phyloP scores from a whole-genome alignment of 2,113 vertebrate species.

The Catagonus wagneri region DNA sequence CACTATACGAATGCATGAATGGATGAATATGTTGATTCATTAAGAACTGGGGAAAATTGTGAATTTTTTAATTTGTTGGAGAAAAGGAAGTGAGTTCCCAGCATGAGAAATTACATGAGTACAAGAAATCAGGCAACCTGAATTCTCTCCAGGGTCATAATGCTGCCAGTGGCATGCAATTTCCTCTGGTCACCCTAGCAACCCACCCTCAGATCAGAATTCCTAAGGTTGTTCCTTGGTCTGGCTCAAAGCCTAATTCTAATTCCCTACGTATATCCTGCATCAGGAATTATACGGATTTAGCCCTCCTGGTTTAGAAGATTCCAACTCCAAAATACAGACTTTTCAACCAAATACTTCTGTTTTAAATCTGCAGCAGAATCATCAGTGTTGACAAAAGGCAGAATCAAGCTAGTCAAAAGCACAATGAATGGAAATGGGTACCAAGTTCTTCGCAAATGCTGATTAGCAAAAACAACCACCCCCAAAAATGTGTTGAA shows the following conservation, averaged over 20 bases:
- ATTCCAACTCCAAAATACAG: background rate
- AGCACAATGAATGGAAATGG: background rate
- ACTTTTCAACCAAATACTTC: conserved; percentile 40
- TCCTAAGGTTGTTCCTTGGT: background rate
- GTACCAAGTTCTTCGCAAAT: background rate
- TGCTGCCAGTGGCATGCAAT: background rate
- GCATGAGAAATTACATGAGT: background rate
- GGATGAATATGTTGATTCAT: background rate
- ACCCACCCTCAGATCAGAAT: background rate
- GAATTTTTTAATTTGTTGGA: background rate
- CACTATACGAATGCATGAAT: background rate
- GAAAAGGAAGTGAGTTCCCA: conserved; percentile 1
- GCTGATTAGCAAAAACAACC: background rate
- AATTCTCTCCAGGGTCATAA: background rate
- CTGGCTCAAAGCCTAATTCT: background rate
- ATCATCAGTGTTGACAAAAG: background rate
- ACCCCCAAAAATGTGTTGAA: background rate
- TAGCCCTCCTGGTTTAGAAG: background rate
- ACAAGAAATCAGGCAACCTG: background rate
- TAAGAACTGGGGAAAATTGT: background rate
- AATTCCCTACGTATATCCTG: background rate
- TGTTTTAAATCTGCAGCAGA: background rate
- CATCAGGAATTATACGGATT: background rate
- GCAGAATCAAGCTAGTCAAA: background rate
- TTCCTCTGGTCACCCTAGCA: background rate